Base-by-base conservation (phyloP, 2,888 invertebrate genomes). In the Epistrophe eligans region DNA sequence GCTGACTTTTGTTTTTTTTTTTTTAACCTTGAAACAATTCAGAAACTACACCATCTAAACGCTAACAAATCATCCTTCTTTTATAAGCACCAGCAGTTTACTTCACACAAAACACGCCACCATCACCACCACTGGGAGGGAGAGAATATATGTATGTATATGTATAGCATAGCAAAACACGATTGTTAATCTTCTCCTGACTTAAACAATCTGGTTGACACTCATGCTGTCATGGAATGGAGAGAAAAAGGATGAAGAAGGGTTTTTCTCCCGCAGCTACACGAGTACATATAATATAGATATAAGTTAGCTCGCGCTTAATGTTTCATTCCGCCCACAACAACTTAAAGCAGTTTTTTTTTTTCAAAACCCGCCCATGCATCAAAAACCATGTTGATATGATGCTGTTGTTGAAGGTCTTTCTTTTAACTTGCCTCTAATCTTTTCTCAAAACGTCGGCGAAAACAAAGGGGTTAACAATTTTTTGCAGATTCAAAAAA, bases 141-240 rank as follows among this genome's bases (percentile, higher is more conserved):
- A 70, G 15, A 60, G 7, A 45, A 55, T 32, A 64, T 35, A 32
- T 7, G 5, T 28, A 28, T 28, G 28, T 28, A 32, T 35, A 1
- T 9, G 35, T 35, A 35, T 7, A 66, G 40, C 58, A 60, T 19
- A 52, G 60, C 66, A 19, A 76, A 62, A 81, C 70, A 76, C 50
- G 35, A 62, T 55, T 70, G 80, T 81, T 81, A 76, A 81, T 81
- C 76, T 76, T 70, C 38, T 38, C 62, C 50, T 81, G 80, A 70
- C 76, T 81, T 81, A 62, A 81, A 76, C 80, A 81, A 76, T 81
- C 80, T 81, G 80, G 80, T 60, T 76, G 80, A 76, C 80, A 81
- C 80, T 76, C 80, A 70, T 45, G 52, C 80, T 76, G 80, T 76
- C 76, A 80, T 67, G 58, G 17, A 50, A 67, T 52, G 60, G 24